Conservation (phyloP, 2,113 vertebrate genomes). For the Callospermophilus lateralis region DNA sequence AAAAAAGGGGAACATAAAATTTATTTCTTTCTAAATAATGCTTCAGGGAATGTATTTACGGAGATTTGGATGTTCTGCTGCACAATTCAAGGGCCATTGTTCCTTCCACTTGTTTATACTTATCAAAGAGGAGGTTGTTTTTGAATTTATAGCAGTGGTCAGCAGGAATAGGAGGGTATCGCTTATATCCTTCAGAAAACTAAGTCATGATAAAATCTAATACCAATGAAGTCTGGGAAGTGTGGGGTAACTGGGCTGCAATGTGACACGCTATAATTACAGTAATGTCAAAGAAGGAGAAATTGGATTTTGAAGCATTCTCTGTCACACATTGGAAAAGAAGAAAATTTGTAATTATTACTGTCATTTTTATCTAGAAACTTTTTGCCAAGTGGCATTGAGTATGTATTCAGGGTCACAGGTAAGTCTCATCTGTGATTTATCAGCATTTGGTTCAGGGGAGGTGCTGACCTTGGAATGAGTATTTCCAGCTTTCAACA, state of each 20-base stretch:
- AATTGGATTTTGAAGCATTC: neutral
- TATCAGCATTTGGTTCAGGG: neutral
- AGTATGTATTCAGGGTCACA: neutral
- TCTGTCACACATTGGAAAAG: neutral
- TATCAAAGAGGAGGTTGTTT: neutral
- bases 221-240: neutral
- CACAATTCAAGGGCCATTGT: neutral
- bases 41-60: neutral
- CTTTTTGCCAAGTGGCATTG: neutral
- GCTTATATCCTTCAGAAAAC: neutral
- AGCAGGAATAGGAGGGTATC: neutral
- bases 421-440: neutral
- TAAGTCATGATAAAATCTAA: neutral
- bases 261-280: neutral
- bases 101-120: neutral
- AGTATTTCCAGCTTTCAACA: neutral
- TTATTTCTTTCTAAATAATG: neutral
- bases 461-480: neutral
- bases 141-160: neutral
- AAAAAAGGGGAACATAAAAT: neutral
- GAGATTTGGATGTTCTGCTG: neutral
- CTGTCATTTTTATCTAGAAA: neutral
- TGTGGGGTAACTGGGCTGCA: neutral
- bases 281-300: neutral
- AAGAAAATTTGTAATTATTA: neutral